A percentile compares a stretch with the other conserved stretches of the same genome.
phyloP scores from a whole-genome alignment of 2,888 invertebrate genomes.

The Petrolisthes cinctipes region DNA sequence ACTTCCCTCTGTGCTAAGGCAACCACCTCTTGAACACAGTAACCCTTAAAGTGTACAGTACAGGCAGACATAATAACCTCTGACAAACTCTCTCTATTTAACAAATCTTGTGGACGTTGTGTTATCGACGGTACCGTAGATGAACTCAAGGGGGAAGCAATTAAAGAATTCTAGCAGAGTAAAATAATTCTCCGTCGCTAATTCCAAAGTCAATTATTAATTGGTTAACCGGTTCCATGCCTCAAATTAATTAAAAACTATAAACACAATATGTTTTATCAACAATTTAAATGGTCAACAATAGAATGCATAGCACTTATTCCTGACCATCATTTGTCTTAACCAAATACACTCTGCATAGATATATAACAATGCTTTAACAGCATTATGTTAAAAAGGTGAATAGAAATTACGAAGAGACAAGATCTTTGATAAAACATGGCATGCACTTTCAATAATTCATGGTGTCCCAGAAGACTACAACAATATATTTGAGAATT shows the following conservation, averaged over 20 bases:
- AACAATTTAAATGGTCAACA: slow-evolving; percentile 18
- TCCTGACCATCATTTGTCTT: slow-evolving; percentile 24
- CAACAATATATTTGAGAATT: slow-evolving; percentile 45
- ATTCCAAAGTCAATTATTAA: slow-evolving; percentile 33
- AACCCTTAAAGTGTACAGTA: slow-evolving; percentile 48
- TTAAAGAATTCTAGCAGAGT: slow-evolving; percentile 16
- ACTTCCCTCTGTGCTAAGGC: slow-evolving; percentile 59
- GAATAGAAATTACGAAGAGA: slow-evolving; percentile 32
- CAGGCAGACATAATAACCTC: slow-evolving; percentile 44
- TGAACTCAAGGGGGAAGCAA: slow-evolving; percentile 6
- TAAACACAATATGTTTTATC: neutral
- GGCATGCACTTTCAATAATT: slow-evolving; percentile 48
- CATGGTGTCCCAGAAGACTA: slow-evolving; percentile 51
- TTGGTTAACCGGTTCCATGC: neutral
- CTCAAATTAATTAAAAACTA: slow-evolving; percentile 24
- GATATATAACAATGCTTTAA: slow-evolving; percentile 24
- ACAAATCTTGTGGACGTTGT: slow-evolving; percentile 60
- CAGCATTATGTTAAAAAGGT: slow-evolving; percentile 19
- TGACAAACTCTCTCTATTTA: slow-evolving; percentile 41
- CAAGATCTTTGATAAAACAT: slow-evolving; percentile 26
- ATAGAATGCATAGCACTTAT: neutral
- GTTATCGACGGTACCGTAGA: slow-evolving; percentile 55
- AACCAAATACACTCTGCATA: slow-evolving; percentile 33
- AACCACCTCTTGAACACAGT: slow-evolving; percentile 57
- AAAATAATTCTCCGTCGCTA: slow-evolving; percentile 12